Conservation (phyloP, 2,888 invertebrate genomes). For the Danaus chrysippus region DNA sequence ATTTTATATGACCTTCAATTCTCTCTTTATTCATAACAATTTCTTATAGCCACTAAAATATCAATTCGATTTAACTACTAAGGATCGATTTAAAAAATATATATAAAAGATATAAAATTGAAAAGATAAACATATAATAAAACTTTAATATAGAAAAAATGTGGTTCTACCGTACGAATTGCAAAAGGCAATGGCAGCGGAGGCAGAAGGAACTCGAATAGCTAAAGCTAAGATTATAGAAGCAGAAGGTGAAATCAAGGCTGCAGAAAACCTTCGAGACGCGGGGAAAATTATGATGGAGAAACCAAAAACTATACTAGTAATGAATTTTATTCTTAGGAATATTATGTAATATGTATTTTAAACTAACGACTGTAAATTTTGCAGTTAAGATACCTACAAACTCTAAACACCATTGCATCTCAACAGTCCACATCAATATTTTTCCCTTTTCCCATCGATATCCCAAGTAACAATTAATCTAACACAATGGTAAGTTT, state of each 20-base stretch:
- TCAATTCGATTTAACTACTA: no score
- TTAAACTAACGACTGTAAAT: constrained; percentile 6
- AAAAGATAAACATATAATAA: no score
- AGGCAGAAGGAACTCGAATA: constrained; percentile 51
- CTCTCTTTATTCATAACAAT: constrained; percentile 1
- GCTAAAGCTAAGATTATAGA: constrained; percentile 59
- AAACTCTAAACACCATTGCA: constrained; percentile 51
- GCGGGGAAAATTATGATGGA: constrained; percentile 50
- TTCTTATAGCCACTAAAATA: no score
- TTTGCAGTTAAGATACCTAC: constrained; percentile 57
- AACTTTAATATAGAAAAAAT: constrained; percentile 42
- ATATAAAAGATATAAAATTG: no score
- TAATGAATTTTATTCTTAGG: constrained; percentile 39
- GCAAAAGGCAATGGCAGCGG: constrained; percentile 60
- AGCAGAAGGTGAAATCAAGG: constrained; percentile 57
- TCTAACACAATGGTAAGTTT: background rate
- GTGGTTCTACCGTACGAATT: constrained; percentile 50
- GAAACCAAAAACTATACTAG: constrained; percentile 53
- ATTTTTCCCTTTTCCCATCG: constrained; percentile 55
- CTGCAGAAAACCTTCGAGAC: constrained; percentile 50
- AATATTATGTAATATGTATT: background rate
- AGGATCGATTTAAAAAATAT: no score
- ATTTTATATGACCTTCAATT: constrained; percentile 23
- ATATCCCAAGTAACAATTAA: constrained; percentile 36
- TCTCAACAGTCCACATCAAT: constrained; percentile 45